Conservation (phyloP, 2,113 vertebrate genomes). For the Argyrosomus japonicus region DNA sequence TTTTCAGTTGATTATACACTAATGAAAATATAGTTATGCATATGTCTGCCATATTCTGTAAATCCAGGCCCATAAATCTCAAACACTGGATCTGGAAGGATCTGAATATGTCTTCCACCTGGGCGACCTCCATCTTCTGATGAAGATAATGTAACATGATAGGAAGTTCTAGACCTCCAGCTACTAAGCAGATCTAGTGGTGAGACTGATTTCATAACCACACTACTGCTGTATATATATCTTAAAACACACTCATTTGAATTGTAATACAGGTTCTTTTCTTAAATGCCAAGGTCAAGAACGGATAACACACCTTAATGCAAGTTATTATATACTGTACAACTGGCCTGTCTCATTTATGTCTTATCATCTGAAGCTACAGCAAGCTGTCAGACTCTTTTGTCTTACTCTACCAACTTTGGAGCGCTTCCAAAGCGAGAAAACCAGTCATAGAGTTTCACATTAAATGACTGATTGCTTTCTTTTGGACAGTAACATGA, state of each 20-base stretch:
- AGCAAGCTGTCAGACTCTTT: not conserved
- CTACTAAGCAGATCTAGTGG: not conserved
- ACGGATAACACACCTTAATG: constrained; percentile 3
- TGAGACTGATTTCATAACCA: not conserved
- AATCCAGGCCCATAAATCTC: too few species aligned
- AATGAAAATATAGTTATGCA: too few species aligned
- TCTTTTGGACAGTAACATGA: not conserved
- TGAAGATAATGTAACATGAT: constrained; percentile 5
- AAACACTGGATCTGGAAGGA: too few species aligned
- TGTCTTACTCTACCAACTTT: not conserved
- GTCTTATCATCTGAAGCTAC: not conserved
- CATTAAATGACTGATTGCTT: not conserved
- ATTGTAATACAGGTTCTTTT: constrained; percentile 13
- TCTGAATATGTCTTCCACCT: too few species aligned
- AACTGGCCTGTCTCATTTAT: not conserved
- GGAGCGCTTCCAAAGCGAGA: not conserved
- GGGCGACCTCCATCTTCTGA: not conserved
- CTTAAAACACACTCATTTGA: not conserved
- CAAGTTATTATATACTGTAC: not conserved
- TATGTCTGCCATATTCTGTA: too few species aligned
- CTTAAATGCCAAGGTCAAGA: constrained; percentile 10
- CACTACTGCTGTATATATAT: not conserved
- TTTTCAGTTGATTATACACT: too few species aligned
- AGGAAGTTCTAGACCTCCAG: not conserved
- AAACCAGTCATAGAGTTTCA: not conserved